phyloP scores from a whole-genome alignment of 2,113 vertebrate genomes.

The Python bivittatus region DNA sequence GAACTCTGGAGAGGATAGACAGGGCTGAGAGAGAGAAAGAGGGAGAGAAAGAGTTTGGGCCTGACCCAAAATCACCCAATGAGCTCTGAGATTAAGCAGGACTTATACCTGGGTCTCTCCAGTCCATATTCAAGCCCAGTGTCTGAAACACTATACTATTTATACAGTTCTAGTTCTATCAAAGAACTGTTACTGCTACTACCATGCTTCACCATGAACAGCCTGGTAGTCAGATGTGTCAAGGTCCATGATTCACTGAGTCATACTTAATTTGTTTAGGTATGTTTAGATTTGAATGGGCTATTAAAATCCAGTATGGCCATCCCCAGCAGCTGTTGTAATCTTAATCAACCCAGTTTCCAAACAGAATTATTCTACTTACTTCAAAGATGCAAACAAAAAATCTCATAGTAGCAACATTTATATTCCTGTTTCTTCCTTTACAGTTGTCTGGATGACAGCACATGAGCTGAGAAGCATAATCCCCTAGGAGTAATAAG shows the following conservation, averaged over 20 bases:
- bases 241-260: neutral
- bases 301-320: neutral
- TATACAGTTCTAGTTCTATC: neutral
- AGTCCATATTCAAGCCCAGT: neutral
- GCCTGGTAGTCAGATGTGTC: neutral
- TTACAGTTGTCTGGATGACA: neutral
- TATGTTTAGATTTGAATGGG: neutral
- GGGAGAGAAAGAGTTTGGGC: neutral
- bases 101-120: neutral
- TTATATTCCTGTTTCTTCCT: neutral
- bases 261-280: neutral
- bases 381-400: neutral
- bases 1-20: neutral
- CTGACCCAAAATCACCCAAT: neutral
- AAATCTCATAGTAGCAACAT: neutral
- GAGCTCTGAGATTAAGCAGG: neutral
- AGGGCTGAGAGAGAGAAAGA: neutral
- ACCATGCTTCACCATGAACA: neutral
- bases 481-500: neutral
- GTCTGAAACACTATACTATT: neutral
- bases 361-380: neutral
- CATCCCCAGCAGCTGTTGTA: neutral
- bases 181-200: neutral
- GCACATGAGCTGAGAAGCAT: slow-evolving; percentile 1
- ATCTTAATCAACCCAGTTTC: neutral